phyloP scores from a whole-genome alignment of 2,888 invertebrate species.

The Ptychoptera contaminata region DNA sequence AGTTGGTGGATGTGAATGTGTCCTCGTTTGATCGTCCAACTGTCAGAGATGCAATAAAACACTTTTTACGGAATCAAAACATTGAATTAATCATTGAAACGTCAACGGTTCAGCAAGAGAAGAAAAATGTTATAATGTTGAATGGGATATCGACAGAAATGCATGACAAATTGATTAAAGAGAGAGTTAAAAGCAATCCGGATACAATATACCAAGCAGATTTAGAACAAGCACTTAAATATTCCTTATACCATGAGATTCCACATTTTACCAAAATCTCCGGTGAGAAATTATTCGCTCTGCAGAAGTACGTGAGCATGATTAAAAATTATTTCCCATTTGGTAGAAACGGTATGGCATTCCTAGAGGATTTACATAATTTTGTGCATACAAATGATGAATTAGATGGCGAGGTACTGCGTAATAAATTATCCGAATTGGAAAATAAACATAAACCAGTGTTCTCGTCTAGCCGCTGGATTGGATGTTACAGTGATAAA shows the following conservation, averaged over 20 bases:
- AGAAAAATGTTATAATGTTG: no score
- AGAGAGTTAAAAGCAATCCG: constrained; percentile 19
- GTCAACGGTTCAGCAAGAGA: not conserved
- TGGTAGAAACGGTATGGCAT: constrained; percentile 44
- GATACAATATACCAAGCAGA: constrained; percentile 71
- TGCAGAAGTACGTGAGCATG: constrained; percentile 56
- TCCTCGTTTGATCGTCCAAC: not conserved
- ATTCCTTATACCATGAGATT: constrained; percentile 72
- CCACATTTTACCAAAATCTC: constrained; percentile 48
- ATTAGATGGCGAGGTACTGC: constrained; percentile 44
- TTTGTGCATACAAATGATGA: constrained; percentile 34
- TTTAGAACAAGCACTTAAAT: constrained; percentile 71
- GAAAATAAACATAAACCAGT: constrained; percentile 41
- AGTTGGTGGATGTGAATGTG: no score
- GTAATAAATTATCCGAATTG: constrained; percentile 35
- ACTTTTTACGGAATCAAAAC: not conserved
- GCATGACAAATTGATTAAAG: constrained; percentile 10
- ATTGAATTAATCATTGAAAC: not conserved
- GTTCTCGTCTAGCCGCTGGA: constrained; percentile 39
- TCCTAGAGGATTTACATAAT: constrained; percentile 43
- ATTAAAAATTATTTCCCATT: constrained; percentile 68
- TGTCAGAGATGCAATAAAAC: not conserved
- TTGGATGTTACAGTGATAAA: constrained; percentile 69
- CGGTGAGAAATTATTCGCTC: constrained; percentile 53
- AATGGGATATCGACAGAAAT: not conserved